Conservation (phyloP, 2,888 invertebrate species). For the Eumerus sabulonum region DNA sequence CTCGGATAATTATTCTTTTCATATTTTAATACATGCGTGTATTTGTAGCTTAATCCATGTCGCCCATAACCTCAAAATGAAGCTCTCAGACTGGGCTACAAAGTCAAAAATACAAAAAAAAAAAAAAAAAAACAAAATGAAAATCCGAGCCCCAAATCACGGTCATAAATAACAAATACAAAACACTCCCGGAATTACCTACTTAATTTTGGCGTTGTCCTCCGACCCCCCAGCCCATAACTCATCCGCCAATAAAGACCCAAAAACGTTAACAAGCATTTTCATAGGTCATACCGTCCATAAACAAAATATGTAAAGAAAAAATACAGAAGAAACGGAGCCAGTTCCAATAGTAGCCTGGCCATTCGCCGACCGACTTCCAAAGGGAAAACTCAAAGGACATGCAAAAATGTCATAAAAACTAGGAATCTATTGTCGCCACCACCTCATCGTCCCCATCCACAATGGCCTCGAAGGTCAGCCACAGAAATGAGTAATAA, state of each 20-base stretch:
- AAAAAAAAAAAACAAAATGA: not conserved
- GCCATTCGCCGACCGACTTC: not conserved
- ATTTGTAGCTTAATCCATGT: not conserved
- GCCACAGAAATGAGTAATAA: constrained; percentile 63
- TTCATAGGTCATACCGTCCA: constrained; percentile 56
- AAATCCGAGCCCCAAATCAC: constrained; percentile 26
- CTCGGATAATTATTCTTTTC: too few species aligned
- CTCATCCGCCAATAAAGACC: constrained; percentile 21
- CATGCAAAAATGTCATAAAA: constrained; percentile 66
- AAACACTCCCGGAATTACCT: constrained; percentile 55
- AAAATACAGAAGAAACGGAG: not conserved
- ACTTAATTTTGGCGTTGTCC: constrained; percentile 60
- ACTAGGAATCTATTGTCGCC: constrained; percentile 48
- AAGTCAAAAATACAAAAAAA: not conserved
- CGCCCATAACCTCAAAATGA: not conserved
- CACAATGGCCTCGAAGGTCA: constrained; percentile 46
- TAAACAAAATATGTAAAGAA: constrained; percentile 55
- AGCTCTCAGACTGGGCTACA: not conserved
- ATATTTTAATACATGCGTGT: too few species aligned
- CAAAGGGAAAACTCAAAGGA: constrained; percentile 45
- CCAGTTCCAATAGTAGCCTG: constrained; percentile 6
- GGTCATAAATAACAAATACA: constrained; percentile 60
- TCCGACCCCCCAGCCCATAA: constrained; percentile 37
- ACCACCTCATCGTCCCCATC: constrained; percentile 12
- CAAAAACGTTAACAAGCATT: constrained; percentile 45